Percentiles rank a stretch among this genome's conserved stretches.
phyloP scores from a whole-genome alignment of 2,797 vertebrate species.

The Epinephelus awoara region DNA sequence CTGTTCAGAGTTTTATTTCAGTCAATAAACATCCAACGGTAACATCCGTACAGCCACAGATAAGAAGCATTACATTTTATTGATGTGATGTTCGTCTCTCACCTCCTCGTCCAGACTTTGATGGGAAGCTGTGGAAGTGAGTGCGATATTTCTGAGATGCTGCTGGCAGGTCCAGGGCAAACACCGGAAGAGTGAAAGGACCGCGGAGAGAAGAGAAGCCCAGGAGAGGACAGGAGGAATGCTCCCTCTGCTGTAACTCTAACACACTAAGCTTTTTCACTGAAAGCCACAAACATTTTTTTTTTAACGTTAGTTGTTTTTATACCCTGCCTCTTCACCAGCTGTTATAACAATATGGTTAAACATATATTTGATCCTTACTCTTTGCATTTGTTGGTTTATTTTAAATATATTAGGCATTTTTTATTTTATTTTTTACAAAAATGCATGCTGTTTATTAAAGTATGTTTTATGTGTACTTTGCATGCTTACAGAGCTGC shows the following conservation, averaged over 20 bases:
- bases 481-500: conserved; percentile 49
- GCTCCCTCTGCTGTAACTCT: conserved; percentile 77
- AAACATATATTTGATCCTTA: conserved; percentile 40
- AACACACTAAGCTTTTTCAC: conserved; percentile 62
- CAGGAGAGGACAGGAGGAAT: conserved; percentile 73
- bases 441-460: conserved; percentile 67
- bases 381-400: conserved; percentile 40
- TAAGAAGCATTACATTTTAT: background rate
- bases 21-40: background rate
- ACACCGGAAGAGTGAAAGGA: conserved; percentile 51
- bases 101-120: conserved; percentile 76
- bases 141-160: conserved; percentile 68
- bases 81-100: conserved; percentile 5
- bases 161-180: conserved; percentile 94
- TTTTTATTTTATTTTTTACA: conserved; percentile 23
- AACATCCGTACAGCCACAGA: background rate
- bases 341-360: conserved; percentile 48
- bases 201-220: conserved; percentile 30
- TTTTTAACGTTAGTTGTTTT: conserved; percentile 25
- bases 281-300: conserved; percentile 40
- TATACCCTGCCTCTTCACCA: conserved; percentile 48
- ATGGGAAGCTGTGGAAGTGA: conserved; percentile 84
- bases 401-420: conserved; percentile 37
- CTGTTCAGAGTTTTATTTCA: background rate
- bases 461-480: conserved; percentile 60